Evolutionary conservation across 2,888 invertebrate genomes (phyloP).

Genomic region (Dicyrtoma fusca): DNA sequence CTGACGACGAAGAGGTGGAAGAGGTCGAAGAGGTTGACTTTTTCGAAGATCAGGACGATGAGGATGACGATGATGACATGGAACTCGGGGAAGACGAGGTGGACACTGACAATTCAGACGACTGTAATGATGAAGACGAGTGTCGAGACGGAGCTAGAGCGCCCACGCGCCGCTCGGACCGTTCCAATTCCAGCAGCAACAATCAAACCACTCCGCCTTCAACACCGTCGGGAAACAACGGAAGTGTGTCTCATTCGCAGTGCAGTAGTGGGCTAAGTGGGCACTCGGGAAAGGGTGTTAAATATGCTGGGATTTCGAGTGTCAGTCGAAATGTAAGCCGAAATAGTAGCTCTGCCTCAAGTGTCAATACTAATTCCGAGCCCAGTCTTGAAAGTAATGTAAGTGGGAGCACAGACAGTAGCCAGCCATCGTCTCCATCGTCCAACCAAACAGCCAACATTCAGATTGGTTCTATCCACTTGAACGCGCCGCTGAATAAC

Average conservation of each 20-base stretch:
- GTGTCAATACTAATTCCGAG: constrained; percentile 10
- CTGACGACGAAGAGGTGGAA: constrained; percentile 38
- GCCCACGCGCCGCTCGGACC: constrained; percentile 50
- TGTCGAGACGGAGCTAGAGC: constrained; percentile 51
- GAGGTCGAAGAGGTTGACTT: constrained; percentile 27
- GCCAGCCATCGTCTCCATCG: background rate
- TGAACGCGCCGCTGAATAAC: background rate
- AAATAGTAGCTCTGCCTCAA: constrained; percentile 1
- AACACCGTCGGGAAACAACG: constrained; percentile 10
- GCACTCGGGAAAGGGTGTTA: background rate
- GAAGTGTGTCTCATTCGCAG: constrained; percentile 6
- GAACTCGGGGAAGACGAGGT: constrained; percentile 51
- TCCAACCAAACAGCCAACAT: background rate
- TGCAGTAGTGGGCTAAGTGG: no score
- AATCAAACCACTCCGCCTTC: constrained; percentile 47
- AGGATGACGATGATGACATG: constrained; percentile 52
- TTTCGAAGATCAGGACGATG: constrained; percentile 43
- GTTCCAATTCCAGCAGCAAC: constrained; percentile 51
- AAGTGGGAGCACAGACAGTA: background rate
- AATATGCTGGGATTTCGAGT: background rate
- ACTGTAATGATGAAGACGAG: constrained; percentile 44
- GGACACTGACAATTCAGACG: constrained; percentile 39
- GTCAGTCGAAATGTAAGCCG: background rate
- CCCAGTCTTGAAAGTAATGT: constrained; percentile 2
- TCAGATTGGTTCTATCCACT: background rate